Base-by-base conservation (phyloP, 2,113 vertebrate species). In the Grus americana region DNA sequence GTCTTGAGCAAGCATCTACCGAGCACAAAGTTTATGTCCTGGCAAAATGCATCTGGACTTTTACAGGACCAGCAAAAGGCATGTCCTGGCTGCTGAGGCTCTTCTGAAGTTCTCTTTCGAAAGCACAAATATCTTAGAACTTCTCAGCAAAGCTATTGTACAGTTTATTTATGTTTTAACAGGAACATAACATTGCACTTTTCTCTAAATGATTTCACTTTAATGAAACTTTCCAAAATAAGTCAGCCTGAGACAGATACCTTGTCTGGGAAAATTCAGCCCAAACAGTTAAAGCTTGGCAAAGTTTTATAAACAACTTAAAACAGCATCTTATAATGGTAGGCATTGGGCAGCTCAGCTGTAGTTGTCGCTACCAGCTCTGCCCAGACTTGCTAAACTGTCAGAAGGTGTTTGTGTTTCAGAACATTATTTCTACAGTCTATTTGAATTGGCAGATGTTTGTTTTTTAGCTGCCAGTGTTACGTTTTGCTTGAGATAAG, bases 381-480 rank as follows among this genome's bases (percentile, higher is more conserved):
- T 96, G 81, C 63, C 92, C 82, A 88, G 89, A 82, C 59, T 94
- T 70, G 65, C 83, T 82, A 47, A 88, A 95, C 92, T 96, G 94
- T 96, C 96, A 96, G 61, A 93, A 94, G 72, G 54, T 89, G 80
- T 97, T 96, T 96, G 82, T 96, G 68, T 90, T 96, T 92, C 91
- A 93, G 95, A 79, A 87, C 73, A 54, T 94, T 96, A 91, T 67
- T 95, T 94, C 92, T 93, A 20, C 91, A 94, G 70, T 84, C 80
- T 93, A 95, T 94, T 89, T 89, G 86, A 96, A 89, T 30, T 96
- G 96, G 91, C 97, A 96, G 88, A 78, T 94, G 88, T 97, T 97
- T 97, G 95, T 79, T 96, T 96, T 96, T 96, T 81, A 88, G 87
- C 95, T 96, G 92, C 86, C 94, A 96, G 70, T 76, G 40, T 82